These are phyloP conservation scores for human (Homo sapiens) DNA, from an alignment of 2,113 vertebrate species.

Conservation along the genomic window DNA sequence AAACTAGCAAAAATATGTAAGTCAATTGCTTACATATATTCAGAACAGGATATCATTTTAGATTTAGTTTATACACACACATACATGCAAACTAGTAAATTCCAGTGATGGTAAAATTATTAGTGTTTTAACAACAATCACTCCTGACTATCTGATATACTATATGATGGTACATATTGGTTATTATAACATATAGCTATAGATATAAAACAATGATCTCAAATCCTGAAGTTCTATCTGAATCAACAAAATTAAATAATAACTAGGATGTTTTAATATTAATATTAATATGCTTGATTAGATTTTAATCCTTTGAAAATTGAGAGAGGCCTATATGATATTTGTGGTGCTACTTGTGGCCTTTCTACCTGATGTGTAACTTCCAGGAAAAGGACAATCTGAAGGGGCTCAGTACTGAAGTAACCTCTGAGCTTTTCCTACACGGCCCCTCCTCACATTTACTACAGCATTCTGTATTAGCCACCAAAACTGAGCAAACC, in stretches of 20 bases:
- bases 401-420: not conserved
- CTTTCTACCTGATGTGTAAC: not conserved
- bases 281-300: not conserved
- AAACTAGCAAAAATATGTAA: not conserved
- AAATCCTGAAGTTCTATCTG: not conserved
- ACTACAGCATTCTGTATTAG: not conserved
- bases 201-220: not conserved
- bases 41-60: not conserved
- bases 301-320: not conserved
- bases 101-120: not conserved
- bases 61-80: not conserved
- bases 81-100: not conserved
- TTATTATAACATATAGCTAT: not conserved
- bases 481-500: not conserved
- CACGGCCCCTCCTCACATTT: not conserved
- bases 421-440: not conserved
- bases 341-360: not conserved
- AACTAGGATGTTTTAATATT: not conserved
- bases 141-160: not conserved
- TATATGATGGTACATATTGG: not conserved
- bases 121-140: not conserved
- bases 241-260: slow-evolving; percentile 10
- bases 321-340: not conserved
- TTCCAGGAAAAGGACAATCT: not conserved
- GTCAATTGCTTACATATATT: not conserved